Base-by-base conservation (phyloP, 2,113 vertebrate genomes). In the Eclectus roratus region DNA sequence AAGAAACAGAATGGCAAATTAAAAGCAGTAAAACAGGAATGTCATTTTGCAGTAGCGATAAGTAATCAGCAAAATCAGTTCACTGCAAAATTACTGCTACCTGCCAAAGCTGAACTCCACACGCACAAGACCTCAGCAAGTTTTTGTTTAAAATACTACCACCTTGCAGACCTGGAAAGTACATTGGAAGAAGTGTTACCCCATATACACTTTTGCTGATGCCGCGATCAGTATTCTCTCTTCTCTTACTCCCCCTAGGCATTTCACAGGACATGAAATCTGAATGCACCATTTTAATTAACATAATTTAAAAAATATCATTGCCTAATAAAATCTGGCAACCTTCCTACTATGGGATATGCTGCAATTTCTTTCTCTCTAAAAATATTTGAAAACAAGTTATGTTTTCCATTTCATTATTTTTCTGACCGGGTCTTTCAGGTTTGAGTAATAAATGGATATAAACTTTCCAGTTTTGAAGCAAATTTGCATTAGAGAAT, bases 1-100 rank as follows among this genome's bases (percentile, higher is more conserved):
- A 55, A 78, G 80, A 83, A 95, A 81, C 69, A 74, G 86, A 94
- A 96, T 46, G 23, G 66, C 44, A 95, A 95, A 96, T 92, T 72
- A 81, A 92, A 95, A 94, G 46, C 56, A 43, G 83, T 81, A 41
- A 66, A 91, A 52, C 31, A 82, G 52, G 58, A 92, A 87, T 50
- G 77, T n/a, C 52, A 79, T 94, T 88, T 78, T 61, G 41, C 47
- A 56, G 44, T 60, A 81, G 60, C 1, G 1, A 60, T 47, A 84
- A 91, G 28, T 69, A 81, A 95, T 87, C 84, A 69, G 80, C 23
- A 85, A 85, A 89, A 92, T 91, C 70, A 5, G 7, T 86, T 91
- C 63, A 61, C 65, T 74, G 31, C 81, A 63, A 81, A 93, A 91
- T 87, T 76, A 28, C 39, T 55, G 17, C 52, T 84, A 95, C 91